Base-by-base conservation (phyloP, 2,113 vertebrate genomes). In the Tragelaphus imberbis region DNA sequence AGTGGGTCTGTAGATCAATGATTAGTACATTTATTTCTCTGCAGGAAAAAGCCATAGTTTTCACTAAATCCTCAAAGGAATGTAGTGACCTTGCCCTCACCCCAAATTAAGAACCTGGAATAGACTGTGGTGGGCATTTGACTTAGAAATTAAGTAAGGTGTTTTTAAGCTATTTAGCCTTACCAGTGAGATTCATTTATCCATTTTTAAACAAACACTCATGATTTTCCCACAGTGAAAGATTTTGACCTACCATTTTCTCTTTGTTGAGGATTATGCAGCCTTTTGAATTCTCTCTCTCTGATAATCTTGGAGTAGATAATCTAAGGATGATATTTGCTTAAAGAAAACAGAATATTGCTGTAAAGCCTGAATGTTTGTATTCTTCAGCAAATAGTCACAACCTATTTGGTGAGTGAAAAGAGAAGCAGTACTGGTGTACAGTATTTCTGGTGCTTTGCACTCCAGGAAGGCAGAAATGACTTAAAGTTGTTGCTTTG, bases 391-490 rank as follows among this genome's bases (percentile, higher is more conserved):
- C 98, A 97, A 98, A 95, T 97, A 94, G 96, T 91, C 58, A 93
- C 95, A 97, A 93, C 68, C 84, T 65, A 77, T 82, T 40, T 80
- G 94, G 63, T 97, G 92, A 98, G 95, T 98, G 95, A 97, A 94
- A 98, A 97, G 97, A 98, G 97, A 98, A 98, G 97, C 96, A 93
- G 61, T 98, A 86, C 94, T 44, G 0, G 56, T 88, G 90, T 98
- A 98, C 97, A 98, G 90, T 95, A 80, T 97, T 98, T 97, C 91
- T 97, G 95, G 97, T 98, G 97, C 97, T 97, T 98, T 97, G 97
- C 98, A 98, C 98, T 58, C 96, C 85, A 98, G 95, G 90, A 94
- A 95, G 40, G 86, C 93, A 88, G 88, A 97, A 98, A 97, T 97
- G 95, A 98, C 97, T 98, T 97, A 58, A 97, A 98, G 93, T 91